Evolutionary conservation across 2,797 vertebrate genomes (phyloP), one percentile per base, ranked within the genome.

Genomic region (Pangasius mekongensis): DNA sequence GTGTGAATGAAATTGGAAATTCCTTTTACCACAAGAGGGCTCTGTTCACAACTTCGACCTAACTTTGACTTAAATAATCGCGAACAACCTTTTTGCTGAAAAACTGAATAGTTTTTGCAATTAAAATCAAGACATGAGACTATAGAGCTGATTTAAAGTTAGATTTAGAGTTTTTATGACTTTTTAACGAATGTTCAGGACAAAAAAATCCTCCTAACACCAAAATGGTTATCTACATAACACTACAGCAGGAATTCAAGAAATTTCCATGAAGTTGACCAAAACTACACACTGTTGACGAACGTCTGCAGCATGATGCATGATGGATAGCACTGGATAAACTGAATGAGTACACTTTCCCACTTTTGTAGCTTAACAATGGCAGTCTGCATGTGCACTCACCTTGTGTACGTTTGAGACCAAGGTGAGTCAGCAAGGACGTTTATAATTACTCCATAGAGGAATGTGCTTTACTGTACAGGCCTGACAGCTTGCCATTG

Each of bases 371-470:
- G 18, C 33, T 39, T 80, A 58, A 13, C 56, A 81, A 18, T 39
- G 8, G 30, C 5, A 13, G 18, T 67, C 7, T 49, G 52, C 1
- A 58, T 18, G 16, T 30, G 16, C 8, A 14, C 62, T 24, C 33
- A 47, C 16, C 5, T 3, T 80, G 56, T n/a, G 54, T 80, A 58
- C 84, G 87, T 83, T 87, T 69, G 30, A 84, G 30, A 49, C 58
- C 87, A 92, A 95, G 93, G 94, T 94, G 91, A 94, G 81, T 91
- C 86, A 90, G 90, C 82, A 92, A 93, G 89, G 93, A 43, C 90
- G 84, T 92, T 93, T 91, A 88, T 91, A 91, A 92, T 93, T 90
- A 91, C 89, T 20, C 47, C 58, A 10, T 54, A 2, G 36, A 87
- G 92, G 93, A 94, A 95, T 93, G 93, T 86, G 71, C 85, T 64